phyloP scores from a whole-genome alignment of 2,113 vertebrate species.

The Hyperoodon ampullatus region DNA sequence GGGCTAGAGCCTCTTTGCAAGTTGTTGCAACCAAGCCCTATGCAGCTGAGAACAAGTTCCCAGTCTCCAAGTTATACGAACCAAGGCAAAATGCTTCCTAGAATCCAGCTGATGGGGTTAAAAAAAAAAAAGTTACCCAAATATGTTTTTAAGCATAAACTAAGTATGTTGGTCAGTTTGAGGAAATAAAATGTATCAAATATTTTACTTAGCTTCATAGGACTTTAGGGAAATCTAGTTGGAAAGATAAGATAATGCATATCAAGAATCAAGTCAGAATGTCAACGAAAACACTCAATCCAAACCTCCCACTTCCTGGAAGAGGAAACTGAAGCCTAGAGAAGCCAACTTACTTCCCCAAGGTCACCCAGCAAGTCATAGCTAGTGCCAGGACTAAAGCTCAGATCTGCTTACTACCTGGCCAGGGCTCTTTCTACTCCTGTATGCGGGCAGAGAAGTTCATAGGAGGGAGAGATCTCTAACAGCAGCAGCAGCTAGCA shows the following conservation, averaged over 20 bases:
- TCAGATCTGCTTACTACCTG: background rate
- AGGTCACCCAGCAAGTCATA: background rate
- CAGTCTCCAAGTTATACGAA: background rate
- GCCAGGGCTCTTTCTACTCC: background rate
- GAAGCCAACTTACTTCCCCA: background rate
- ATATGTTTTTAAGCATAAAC: constrained; percentile 28
- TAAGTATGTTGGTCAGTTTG: background rate
- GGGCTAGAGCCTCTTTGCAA: background rate
- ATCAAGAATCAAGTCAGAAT: constrained; percentile 1
- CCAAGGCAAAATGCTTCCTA: constrained; percentile 26
- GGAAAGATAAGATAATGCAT: background rate
- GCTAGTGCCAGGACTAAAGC: background rate
- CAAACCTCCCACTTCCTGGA: background rate
- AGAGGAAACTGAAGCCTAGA: constrained; percentile 38
- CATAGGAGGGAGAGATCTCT: background rate
- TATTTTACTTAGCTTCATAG: constrained; percentile 35
- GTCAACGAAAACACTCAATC: background rate
- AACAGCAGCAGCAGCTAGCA: background rate
- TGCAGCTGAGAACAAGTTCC: background rate
- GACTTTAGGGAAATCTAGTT: constrained; percentile 17
- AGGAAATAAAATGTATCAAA: constrained; percentile 24
- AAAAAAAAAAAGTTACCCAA: background rate
- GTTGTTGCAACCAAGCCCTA: background rate
- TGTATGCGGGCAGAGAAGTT: background rate
- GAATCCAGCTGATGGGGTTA: background rate